Base-by-base conservation (phyloP, 1,140 invertebrate species). In the Propsilocerus akamusi region DNA sequence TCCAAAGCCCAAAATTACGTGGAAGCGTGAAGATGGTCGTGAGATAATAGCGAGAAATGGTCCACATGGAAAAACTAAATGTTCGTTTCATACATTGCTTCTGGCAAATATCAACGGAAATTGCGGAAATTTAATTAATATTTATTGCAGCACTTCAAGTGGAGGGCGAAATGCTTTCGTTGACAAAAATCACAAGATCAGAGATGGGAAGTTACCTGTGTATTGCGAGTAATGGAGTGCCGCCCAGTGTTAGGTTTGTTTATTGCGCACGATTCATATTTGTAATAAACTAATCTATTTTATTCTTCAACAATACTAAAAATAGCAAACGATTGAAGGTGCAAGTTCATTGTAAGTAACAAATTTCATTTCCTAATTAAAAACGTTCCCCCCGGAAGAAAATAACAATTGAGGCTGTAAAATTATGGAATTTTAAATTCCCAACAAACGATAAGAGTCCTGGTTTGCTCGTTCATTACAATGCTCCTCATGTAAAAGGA, bases 171-270 rank as follows among this genome's bases (percentile, higher is more conserved):
- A 72, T 81, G 54, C 69, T 86, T 53, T 76, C 74, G 51, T 68
- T 90, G 55, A 75, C 80, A 22, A 86, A 85, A 65, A 80, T 90
- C 57, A 86, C 80, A 26, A 72, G 86, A 51, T 81, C 78, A 32
- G 85, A 90, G 65, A 90, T 90, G 86, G 84, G 84, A 52, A 80
- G 80, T 51, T 89, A 88, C 60, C 70, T 88, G 52, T 88, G 86
- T 66, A 83, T 88, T 61, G 77, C 68, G 12, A 69, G 72, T 25
- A 84, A 84, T 61, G 73, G 34, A 20, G 34, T 41, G 6, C 34
- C 34, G 5, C 34, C 34, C 4, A 17, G 12, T 17, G 34, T 41
- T 2, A 20, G n/a, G n/a, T n/a, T n/a, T n/a, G n/a, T n/a, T n/a
- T n/a, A n/a, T n/a, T n/a, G n/a, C n/a, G n/a, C n/a, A n/a, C n/a